Evolutionary conservation across 1,140 invertebrate genomes (phyloP).

Genomic region (Ooceraea biroi): DNA sequence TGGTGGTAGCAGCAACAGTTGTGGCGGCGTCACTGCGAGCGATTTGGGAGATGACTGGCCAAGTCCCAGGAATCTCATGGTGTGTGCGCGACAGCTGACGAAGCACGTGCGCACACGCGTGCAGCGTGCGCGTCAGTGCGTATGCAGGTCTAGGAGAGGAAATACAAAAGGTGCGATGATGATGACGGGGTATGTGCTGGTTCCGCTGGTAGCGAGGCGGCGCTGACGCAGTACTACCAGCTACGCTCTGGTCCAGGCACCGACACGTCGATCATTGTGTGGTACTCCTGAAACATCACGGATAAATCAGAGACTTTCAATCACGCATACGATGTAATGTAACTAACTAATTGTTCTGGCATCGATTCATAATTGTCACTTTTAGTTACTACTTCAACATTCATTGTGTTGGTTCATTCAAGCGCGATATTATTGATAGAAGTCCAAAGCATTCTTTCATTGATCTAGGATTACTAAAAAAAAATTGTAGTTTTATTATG

Average conservation of each 20-base stretch:
- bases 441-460: too few species aligned
- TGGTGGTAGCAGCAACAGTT: constrained; percentile 24
- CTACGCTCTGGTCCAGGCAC: constrained; percentile 71
- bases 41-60: constrained; percentile 73
- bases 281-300: constrained; percentile 76
- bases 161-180: constrained; percentile 68
- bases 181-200: constrained; percentile 60
- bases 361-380: background rate
- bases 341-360: background rate
- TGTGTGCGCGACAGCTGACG: constrained; percentile 72
- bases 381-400: background rate
- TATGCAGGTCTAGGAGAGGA: constrained; percentile 72
- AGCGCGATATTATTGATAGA: too few species aligned
- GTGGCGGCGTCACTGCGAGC: constrained; percentile 59
- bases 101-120: constrained; percentile 73
- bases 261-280: constrained; percentile 78
- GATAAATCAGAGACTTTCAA: background rate
- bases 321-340: background rate
- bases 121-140: constrained; percentile 74
- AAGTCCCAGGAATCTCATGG: constrained; percentile 81
- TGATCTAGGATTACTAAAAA: too few species aligned
- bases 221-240: constrained; percentile 79
- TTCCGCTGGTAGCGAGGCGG: constrained; percentile 76
- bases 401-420: background rate
- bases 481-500: too few species aligned